A percentile compares a stretch with the other conserved stretches of the same genome.
Conservation (phyloP, 2,888 invertebrate species). For the Strigamia transsilvanica region DNA sequence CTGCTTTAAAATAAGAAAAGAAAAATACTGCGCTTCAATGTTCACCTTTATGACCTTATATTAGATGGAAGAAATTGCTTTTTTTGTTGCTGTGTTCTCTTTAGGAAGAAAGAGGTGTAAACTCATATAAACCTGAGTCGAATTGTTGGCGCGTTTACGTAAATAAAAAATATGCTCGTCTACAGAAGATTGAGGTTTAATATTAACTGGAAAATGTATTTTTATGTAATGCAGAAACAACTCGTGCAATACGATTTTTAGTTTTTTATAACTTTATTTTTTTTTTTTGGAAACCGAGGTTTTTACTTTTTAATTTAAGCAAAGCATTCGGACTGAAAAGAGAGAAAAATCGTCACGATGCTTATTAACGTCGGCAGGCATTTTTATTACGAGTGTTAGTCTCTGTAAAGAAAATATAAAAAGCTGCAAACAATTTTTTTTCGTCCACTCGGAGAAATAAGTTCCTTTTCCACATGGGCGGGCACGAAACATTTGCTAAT, state of each 20-base stretch:
- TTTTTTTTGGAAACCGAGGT: not conserved
- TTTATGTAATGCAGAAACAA: not conserved
- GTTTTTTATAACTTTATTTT: not conserved
- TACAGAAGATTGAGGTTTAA: not conserved
- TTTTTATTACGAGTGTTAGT: not conserved
- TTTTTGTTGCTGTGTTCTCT: not conserved
- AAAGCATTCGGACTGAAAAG: not conserved
- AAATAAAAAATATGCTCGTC: not conserved
- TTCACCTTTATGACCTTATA: slow-evolving; percentile 20
- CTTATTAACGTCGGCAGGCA: slow-evolving; percentile 12
- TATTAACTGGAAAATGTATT: not conserved
- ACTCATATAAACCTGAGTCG: not conserved
- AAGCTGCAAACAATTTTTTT: not conserved
- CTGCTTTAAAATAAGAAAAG: not conserved
- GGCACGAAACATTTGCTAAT: slow-evolving; percentile 15
- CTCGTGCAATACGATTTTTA: not conserved
- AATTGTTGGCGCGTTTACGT: not conserved
- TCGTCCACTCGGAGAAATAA: not conserved
- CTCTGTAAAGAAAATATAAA: slow-evolving; percentile 5
- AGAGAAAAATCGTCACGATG: not conserved
- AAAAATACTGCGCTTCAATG: slow-evolving; percentile 11
- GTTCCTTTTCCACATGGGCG: not conserved
- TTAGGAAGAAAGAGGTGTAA: slow-evolving; percentile 13
- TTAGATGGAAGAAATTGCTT: slow-evolving; percentile 11
- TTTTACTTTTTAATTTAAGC: not conserved